phyloP scores from a whole-genome alignment of 2,113 vertebrate species.

The Corydoras maculifer region DNA sequence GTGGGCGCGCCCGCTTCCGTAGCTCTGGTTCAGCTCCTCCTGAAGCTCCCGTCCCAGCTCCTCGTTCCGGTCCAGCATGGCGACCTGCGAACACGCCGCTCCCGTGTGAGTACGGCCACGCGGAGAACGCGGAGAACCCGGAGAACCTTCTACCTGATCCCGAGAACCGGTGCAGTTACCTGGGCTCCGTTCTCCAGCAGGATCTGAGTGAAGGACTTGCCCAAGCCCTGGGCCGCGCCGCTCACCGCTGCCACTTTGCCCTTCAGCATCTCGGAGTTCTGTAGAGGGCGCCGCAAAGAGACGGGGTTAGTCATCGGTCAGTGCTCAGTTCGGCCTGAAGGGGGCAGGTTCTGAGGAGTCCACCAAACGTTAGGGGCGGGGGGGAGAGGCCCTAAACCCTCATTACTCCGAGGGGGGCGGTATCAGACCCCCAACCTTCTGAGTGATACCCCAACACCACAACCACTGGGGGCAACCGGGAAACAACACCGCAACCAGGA shows the following conservation, averaged over 20 bases:
- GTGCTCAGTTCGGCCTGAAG: not conserved
- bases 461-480: too few species aligned
- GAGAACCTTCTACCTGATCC: not conserved
- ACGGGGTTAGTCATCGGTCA: not conserved
- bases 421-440: too few species aligned
- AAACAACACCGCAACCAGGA: too few species aligned
- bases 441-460: too few species aligned
- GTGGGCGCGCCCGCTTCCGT: conserved; percentile 23
- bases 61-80: conserved; percentile 39
- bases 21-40: conserved; percentile 31
- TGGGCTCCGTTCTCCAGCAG: conserved; percentile 48
- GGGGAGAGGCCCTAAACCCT: too few species aligned
- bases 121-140: too few species aligned
- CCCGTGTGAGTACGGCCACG: not conserved
- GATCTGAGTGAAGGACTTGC: conserved; percentile 43
- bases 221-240: conserved; percentile 46
- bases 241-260: conserved; percentile 45
- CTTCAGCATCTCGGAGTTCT: conserved; percentile 28
- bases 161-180: conserved; percentile 24
- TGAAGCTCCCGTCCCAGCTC: conserved; percentile 29
- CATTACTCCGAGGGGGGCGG: too few species aligned
- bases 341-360: too few species aligned
- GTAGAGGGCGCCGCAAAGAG: not conserved
- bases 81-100: conserved; percentile 34
- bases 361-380: too few species aligned